phyloP scores from a whole-genome alignment of 2,888 invertebrate species.

The Oligia fasciuncula region DNA sequence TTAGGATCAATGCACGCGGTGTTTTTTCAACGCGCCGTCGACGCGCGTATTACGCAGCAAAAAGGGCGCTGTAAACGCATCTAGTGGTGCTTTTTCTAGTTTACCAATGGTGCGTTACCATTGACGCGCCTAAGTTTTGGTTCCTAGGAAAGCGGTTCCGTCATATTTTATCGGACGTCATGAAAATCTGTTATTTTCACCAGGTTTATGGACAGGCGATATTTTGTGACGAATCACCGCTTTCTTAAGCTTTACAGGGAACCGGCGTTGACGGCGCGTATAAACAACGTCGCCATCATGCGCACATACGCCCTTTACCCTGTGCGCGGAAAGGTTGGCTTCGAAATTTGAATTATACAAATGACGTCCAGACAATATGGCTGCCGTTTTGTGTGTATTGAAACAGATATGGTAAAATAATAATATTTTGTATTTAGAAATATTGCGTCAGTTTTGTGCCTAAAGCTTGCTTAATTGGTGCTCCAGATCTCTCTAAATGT shows the following conservation, averaged over 20 bases:
- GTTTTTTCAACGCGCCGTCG: neutral
- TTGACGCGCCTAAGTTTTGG: too few relatives aligned
- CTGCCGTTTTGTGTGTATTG: neutral
- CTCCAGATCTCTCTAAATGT: slow-evolving; percentile 47
- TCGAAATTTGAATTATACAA: neutral
- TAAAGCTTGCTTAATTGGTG: slow-evolving; percentile 46
- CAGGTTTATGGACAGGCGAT: too few relatives aligned
- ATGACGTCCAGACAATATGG: neutral
- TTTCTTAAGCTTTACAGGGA: too few relatives aligned
- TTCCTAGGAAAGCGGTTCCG: too few relatives aligned
- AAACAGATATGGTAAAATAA: neutral
- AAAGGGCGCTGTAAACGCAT: neutral
- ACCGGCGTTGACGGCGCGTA: neutral
- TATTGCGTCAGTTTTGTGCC: slow-evolving; percentile 1
- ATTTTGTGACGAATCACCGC: too few relatives aligned
- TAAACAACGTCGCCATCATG: neutral
- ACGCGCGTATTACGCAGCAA: neutral
- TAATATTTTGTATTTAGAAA: neutral
- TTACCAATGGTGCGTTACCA: neutral
- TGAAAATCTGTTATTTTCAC: too few relatives aligned
- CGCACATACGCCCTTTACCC: neutral
- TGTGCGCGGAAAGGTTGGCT: neutral
- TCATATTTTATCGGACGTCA: too few relatives aligned
- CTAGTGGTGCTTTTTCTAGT: neutral
- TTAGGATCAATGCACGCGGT: neutral